phyloP scores from a whole-genome alignment of 2,113 vertebrate genomes.

The Perognathus longimembris region DNA sequence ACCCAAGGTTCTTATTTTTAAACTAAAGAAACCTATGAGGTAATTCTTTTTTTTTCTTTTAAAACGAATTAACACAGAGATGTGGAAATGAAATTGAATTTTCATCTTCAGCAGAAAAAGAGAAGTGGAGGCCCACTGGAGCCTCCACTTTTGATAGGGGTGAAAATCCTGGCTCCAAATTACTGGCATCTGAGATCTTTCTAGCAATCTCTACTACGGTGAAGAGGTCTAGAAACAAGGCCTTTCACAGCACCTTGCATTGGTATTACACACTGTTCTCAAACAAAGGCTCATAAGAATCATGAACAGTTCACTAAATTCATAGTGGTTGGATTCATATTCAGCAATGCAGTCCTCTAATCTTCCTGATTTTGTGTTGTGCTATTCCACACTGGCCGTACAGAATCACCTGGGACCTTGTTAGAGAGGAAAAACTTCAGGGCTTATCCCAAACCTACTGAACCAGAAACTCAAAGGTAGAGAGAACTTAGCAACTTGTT shows the following conservation, averaged over 20 bases:
- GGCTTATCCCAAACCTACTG: background rate
- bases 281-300: background rate
- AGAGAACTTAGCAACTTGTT: background rate
- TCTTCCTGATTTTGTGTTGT: background rate
- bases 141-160: background rate
- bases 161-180: background rate
- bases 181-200: background rate
- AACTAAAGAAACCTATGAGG: background rate
- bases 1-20: background rate
- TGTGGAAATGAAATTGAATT: background rate
- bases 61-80: background rate
- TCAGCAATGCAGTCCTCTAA: background rate
- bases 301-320: background rate
- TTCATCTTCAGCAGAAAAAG: background rate
- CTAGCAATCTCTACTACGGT: background rate
- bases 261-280: background rate
- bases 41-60: conserved; percentile 52
- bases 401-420: background rate
- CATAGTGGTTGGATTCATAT: background rate
- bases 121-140: background rate
- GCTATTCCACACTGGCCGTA: background rate
- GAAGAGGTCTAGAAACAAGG: background rate
- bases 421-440: background rate
- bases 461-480: background rate
- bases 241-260: background rate